Conservation (phyloP, 1,140 invertebrate genomes). For the Mercenaria mercenaria region DNA sequence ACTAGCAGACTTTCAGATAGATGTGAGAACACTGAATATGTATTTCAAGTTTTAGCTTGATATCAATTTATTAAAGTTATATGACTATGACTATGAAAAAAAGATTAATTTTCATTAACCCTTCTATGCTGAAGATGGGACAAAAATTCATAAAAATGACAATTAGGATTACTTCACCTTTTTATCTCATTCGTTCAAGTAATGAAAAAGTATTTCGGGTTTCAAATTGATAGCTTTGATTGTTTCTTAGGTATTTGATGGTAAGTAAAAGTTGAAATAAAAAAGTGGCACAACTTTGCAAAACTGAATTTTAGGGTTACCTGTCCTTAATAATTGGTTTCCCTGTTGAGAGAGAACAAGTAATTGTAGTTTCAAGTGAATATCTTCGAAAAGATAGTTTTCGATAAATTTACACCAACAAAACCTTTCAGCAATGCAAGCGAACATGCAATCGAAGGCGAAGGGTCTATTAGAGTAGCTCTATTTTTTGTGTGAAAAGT, state of each 20-base stretch:
- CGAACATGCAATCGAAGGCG: no score
- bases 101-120: background rate
- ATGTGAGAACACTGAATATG: background rate
- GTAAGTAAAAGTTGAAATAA: background rate
- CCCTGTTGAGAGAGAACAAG: no score
- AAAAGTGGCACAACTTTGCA: background rate
- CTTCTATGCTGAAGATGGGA: background rate
- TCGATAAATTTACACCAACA: no score
- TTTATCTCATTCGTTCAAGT: background rate
- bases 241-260: background rate
- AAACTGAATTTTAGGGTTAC: background rate
- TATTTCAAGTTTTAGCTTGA: background rate
- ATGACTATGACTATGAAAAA: no score
- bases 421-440: no score
- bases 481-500: no score
- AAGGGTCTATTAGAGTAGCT: no score
- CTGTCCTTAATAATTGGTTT: background rate
- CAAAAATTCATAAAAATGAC: background rate
- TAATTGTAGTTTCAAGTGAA: no score
- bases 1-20: background rate
- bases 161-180: background rate
- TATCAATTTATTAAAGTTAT: background rate
- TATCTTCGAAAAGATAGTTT: no score
- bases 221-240: background rate
- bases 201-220: slow-evolving; percentile 14